Conservation (phyloP, 2,797 vertebrate species). For the Lepilemur ruficaudatus region DNA sequence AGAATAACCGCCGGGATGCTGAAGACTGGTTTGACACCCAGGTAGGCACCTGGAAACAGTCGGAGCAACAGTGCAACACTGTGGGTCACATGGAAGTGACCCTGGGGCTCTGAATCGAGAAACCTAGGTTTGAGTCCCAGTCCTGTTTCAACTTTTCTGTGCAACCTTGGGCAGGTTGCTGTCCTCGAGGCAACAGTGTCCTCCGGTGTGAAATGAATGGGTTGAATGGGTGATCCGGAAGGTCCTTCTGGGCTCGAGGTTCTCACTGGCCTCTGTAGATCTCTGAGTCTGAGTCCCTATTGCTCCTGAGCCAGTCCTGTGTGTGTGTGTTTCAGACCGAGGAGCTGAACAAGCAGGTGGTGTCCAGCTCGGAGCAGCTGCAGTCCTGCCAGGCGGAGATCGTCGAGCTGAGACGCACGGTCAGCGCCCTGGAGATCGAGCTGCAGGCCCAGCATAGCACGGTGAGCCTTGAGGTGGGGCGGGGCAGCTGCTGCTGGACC, state of each 20-base stretch:
- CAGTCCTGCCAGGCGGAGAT: conserved; percentile 76
- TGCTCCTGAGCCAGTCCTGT: background rate
- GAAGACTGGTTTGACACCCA: conserved; percentile 79
- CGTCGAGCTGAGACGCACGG: conserved; percentile 70
- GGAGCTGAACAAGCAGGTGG: conserved; percentile 79
- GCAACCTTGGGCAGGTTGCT: background rate
- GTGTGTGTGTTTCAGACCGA: conserved; percentile 70
- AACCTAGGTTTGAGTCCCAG: background rate
- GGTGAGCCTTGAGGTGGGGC: conserved; percentile 51
- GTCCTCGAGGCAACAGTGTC: background rate
- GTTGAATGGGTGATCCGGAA: background rate
- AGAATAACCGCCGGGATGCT: conserved; percentile 79
- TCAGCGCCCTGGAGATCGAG: conserved; percentile 78
- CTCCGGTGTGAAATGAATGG: background rate
- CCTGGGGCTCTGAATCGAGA: background rate
- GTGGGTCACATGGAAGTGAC: background rate
- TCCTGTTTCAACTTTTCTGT: background rate
- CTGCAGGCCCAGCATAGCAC: conserved; percentile 79
- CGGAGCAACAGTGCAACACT: background rate
- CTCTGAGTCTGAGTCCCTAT: background rate
- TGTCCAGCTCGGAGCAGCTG: conserved; percentile 72
- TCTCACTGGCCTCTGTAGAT: background rate
- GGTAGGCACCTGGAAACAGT: conserved; percentile 40
- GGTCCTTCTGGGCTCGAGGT: background rate
- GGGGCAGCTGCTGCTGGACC: background rate